Conservation (phyloP, 2,888 invertebrate species). For the Pollenia labialis region DNA sequence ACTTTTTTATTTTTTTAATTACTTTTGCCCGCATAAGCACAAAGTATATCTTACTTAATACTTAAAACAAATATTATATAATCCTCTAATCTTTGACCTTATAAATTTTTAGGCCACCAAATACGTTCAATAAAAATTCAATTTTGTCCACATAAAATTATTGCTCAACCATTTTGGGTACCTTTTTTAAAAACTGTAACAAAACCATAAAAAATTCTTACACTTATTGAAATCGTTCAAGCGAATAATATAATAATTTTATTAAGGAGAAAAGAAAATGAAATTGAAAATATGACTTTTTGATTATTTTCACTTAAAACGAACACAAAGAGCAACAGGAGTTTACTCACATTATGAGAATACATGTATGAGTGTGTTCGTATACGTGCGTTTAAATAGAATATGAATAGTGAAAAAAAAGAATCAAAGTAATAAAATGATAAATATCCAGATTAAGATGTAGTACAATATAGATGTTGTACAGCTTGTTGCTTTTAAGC, state of each 20-base stretch:
- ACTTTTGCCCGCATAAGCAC: too few relatives aligned
- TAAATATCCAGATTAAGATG: conserved; percentile 66
- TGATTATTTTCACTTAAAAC: conserved; percentile 62
- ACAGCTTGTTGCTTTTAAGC: conserved; percentile 65
- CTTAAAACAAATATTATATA: too few relatives aligned
- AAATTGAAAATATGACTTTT: conserved; percentile 62
- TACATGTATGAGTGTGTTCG: not conserved
- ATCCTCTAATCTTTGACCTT: conserved; percentile 20
- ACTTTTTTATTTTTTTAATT: not conserved
- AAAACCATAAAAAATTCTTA: conserved; percentile 18
- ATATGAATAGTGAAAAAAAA: conserved; percentile 56
- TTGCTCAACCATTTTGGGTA: conserved; percentile 33
- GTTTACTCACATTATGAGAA: not conserved
- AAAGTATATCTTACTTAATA: too few relatives aligned
- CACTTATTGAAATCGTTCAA: conserved; percentile 66
- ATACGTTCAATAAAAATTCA: conserved; percentile 11
- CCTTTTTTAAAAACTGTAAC: conserved; percentile 14
- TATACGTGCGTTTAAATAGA: conserved; percentile 39
- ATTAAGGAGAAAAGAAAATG: not conserved
- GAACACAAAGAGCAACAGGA: conserved; percentile 45
- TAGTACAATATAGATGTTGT: conserved; percentile 36
- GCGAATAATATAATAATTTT: conserved; percentile 61
- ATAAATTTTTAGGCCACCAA: conserved; percentile 21
- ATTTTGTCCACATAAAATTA: conserved; percentile 35
- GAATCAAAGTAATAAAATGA: conserved; percentile 63